Base-by-base conservation (phyloP, 2,113 vertebrate genomes). In the Prochilodus magdalenae region DNA sequence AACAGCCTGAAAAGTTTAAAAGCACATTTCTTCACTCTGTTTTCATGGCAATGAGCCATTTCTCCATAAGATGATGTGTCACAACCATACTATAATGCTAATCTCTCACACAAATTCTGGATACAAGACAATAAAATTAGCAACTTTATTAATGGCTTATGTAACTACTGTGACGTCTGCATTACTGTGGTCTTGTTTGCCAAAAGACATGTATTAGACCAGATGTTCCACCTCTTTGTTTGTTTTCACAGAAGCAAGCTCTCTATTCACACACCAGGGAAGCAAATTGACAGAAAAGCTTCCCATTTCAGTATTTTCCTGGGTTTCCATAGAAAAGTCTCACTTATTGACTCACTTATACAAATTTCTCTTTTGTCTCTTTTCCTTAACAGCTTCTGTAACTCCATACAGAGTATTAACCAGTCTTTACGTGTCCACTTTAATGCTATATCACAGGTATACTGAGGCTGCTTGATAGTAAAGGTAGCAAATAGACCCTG, bases 101-200 rank as follows among this genome's bases (percentile, higher is more conserved):
- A 78, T 73, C 40, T 40, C 26, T 73, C 11, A 59, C 53, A 67
- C 66, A 47, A 18, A 13, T 2, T n/a, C 29, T 36, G 67, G 60
- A 77, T 53, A 57, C 18, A 62, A 30, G 57, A 63, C 29, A 53
- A 26, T 83, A 78, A 78, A 87, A n/a, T n/a, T n/a, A n/a, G n/a
- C n/a, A n/a, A n/a, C n/a, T n/a, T n/a, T n/a, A n/a, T n/a, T n/a
- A n/a, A n/a, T n/a, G n/a, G n/a, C n/a, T n/a, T n/a, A n/a, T n/a
- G n/a, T n/a, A 33, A 26, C 27, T 66, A 30, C 1, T 69, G 67
- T 62, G 57, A 47, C 18, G 69, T 62, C 77, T 36, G 44, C 27
- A 30, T 60, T 80, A 80, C 36, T 12, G 20, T 49, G 67, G 62
- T 24, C 77, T 55, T 18, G 24, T 57, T 49, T 51, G 77, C 77